Percentiles rank a stretch among this genome's conserved stretches.
Evolutionary conservation across 1,140 invertebrate genomes (phyloP).

Genomic region (Bombus waltoni): DNA sequence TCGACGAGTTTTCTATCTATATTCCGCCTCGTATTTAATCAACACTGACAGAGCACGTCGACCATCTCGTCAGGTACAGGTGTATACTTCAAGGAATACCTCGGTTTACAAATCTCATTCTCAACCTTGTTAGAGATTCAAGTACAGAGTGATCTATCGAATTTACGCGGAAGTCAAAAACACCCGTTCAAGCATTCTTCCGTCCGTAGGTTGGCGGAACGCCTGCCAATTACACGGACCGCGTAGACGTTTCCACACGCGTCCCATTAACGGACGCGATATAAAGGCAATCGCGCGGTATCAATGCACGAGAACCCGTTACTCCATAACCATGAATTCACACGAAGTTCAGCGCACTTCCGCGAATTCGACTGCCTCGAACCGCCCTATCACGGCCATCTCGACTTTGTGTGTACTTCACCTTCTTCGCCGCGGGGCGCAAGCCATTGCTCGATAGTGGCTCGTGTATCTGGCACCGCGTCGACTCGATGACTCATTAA

Average conservation of each 20-base stretch:
- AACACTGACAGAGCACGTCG: too few relatives aligned
- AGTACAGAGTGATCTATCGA: background rate
- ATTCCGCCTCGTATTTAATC: too few relatives aligned
- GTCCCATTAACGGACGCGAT: slow-evolving; percentile 2
- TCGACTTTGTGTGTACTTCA: slow-evolving; percentile 12
- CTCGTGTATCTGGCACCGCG: slow-evolving; percentile 55
- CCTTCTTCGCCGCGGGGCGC: slow-evolving; percentile 22
- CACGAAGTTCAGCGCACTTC: slow-evolving; percentile 23
- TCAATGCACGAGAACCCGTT: slow-evolving; percentile 24
- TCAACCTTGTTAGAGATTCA: background rate
- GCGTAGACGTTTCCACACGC: background rate
- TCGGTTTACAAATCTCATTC: too few relatives aligned
- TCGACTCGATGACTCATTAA: slow-evolving; percentile 73
- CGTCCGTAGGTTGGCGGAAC: background rate
- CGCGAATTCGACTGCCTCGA: slow-evolving; percentile 11
- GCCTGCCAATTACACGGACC: slow-evolving; percentile 11
- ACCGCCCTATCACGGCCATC: slow-evolving; percentile 18
- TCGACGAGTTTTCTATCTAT: too few relatives aligned
- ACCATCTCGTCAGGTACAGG: too few relatives aligned
- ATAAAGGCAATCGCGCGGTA: slow-evolving; percentile 14
- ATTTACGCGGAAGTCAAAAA: background rate
- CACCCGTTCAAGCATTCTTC: background rate
- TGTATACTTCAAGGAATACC: too few relatives aligned
- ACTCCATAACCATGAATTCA: slow-evolving; percentile 30
- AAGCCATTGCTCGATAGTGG: slow-evolving; percentile 49